phyloP scores from a whole-genome alignment of 1,140 invertebrate species.

The Acarapis woodi region DNA sequence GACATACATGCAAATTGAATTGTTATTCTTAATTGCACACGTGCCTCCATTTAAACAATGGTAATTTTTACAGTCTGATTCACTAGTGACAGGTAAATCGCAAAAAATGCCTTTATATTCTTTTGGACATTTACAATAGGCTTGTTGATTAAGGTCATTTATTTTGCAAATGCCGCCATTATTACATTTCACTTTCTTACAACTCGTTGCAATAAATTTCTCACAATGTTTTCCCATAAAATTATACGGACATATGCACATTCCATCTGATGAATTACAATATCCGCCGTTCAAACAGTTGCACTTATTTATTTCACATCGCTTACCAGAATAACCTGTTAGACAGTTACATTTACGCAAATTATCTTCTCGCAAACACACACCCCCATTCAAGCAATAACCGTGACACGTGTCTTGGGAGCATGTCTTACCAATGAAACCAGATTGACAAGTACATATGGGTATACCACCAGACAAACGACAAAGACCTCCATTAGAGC shows the following conservation, averaged over 20 bases:
- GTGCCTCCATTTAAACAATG: slow-evolving; percentile 24
- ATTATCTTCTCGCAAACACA: slow-evolving; percentile 18
- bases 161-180: slow-evolving; percentile 21
- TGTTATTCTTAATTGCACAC: slow-evolving; percentile 5
- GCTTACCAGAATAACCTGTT: slow-evolving; percentile 13
- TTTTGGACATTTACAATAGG: slow-evolving; percentile 17
- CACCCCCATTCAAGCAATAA: slow-evolving; percentile 27
- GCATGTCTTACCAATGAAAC: too few species aligned
- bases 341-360: slow-evolving; percentile 15
- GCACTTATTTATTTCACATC: slow-evolving; percentile 13
- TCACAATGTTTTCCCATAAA: slow-evolving; percentile 28
- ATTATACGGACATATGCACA: slow-evolving; percentile 18
- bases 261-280: slow-evolving; percentile 12
- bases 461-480: too few species aligned
- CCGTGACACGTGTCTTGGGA: slow-evolving; percentile 21
- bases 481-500: too few species aligned
- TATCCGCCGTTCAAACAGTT: slow-evolving; percentile 26
- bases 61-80: slow-evolving; percentile 27
- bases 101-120: slow-evolving; percentile 25
- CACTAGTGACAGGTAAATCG: slow-evolving; percentile 18
- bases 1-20: slow-evolving; percentile 19
- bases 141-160: slow-evolving; percentile 5
- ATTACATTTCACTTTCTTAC: slow-evolving; percentile 14
- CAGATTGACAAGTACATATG: too few species aligned
- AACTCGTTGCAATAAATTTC: slow-evolving; percentile 12